phyloP scores from a whole-genome alignment of 2,113 vertebrate species.

The Notothenia coriiceps region DNA sequence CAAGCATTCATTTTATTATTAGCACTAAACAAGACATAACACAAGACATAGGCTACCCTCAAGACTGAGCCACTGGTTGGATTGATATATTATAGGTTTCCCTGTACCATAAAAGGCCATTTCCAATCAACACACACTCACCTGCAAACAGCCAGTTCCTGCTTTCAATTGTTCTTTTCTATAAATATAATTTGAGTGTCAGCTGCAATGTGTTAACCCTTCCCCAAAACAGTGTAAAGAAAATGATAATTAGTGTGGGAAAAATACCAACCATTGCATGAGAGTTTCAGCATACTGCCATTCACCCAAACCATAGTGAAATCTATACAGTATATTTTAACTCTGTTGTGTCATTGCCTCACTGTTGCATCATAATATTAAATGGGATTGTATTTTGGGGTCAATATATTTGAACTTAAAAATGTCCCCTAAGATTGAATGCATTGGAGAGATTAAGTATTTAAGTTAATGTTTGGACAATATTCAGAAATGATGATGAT shows the following conservation, averaged over 20 bases:
- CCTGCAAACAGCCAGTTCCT: background rate
- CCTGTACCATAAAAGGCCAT: conserved; percentile 4
- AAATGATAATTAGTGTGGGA: background rate
- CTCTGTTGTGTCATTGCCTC: conserved; percentile 20
- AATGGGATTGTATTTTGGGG: background rate
- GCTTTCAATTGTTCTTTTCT: background rate
- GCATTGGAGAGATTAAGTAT: background rate
- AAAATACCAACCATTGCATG: background rate
- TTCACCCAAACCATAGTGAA: background rate
- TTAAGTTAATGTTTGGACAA: background rate
- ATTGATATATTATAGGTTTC: conserved; percentile 1
- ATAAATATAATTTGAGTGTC: background rate
- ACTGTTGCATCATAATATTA: conserved; percentile 16
- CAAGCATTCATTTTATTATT: too few species aligned
- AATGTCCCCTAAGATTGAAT: background rate
- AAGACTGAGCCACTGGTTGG: background rate
- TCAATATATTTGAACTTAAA: background rate
- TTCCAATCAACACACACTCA: background rate
- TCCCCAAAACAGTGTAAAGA: background rate
- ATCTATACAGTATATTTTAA: background rate
- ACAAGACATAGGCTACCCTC: background rate
- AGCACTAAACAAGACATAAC: too few species aligned
- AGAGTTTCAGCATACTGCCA: conserved; percentile 20
- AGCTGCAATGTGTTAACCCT: background rate
- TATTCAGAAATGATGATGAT: background rate